Conservation (phyloP, 1,140 invertebrate species). For the Anoplolepis gracilipes region DNA sequence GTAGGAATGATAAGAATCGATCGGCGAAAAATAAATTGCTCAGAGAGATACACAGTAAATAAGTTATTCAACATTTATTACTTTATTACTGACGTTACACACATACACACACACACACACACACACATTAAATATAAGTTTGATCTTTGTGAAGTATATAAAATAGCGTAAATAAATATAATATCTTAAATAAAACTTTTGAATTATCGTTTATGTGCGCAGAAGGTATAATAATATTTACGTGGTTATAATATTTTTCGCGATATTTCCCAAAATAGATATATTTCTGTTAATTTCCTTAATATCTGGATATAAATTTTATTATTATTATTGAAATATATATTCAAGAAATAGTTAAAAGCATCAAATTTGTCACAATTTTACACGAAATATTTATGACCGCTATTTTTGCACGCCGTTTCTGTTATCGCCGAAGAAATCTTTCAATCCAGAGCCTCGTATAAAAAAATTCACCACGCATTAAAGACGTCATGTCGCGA, state of each 20-base stretch:
- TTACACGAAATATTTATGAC: neutral
- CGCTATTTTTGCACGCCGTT: slow-evolving; percentile 21
- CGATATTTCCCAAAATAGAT: neutral
- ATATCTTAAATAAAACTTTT: neutral
- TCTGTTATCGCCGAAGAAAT: slow-evolving; percentile 27
- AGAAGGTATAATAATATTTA: slow-evolving; percentile 6
- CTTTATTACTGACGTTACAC: neutral
- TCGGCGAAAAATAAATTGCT: neutral
- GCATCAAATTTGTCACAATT: neutral
- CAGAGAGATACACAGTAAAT: neutral
- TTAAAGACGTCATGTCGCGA: slow-evolving; percentile 45
- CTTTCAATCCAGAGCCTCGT: neutral
- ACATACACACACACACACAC: no score
- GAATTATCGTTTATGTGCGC: neutral
- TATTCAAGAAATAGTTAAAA: neutral
- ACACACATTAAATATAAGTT: slow-evolving; percentile 6
- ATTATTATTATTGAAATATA: neutral
- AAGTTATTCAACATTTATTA: slow-evolving; percentile 25
- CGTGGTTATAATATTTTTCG: neutral
- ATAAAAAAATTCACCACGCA: slow-evolving; percentile 34
- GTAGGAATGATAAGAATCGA: slow-evolving; percentile 31
- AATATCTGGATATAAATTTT: slow-evolving; percentile 1
- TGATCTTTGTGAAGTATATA: neutral
- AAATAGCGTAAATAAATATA: neutral
- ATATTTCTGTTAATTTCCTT: neutral